Conservation (phyloP, 35 echinoderm and acorn worm species). For the Hemicentrotus pulcherrimus region DNA sequence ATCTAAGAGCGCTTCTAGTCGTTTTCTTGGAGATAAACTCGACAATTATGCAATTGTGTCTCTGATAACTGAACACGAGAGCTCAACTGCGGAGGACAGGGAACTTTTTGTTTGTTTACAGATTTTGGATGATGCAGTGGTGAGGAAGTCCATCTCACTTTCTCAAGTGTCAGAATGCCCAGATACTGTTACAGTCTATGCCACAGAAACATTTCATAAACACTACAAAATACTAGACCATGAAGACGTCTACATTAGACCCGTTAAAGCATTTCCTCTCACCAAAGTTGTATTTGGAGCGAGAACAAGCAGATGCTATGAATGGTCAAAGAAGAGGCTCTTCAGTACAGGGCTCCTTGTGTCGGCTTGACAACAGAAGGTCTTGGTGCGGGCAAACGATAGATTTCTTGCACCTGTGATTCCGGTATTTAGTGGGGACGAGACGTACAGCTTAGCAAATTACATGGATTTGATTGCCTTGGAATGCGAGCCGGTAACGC, state of each 20-base stretch:
- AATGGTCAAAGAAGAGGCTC: constrained; percentile 86
- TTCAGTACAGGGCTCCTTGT: constrained; percentile 97
- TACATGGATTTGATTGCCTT: constrained; percentile 82
- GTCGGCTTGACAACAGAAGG: constrained; percentile 91
- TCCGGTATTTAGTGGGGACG: constrained; percentile 84
- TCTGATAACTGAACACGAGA: constrained; percentile 65
- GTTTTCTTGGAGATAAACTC: constrained; percentile 83
- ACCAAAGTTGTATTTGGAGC: constrained; percentile 97
- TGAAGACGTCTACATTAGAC: constrained; percentile 84
- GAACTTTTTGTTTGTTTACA: constrained; percentile 92
- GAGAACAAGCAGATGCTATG: constrained; percentile 81
- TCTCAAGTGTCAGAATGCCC: constrained; percentile 75
- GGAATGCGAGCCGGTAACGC: constrained; percentile 90
- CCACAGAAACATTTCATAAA: constrained; percentile 79
- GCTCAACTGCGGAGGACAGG: constrained; percentile 52
- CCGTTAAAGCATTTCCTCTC: constrained; percentile 91
- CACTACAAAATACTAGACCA: constrained; percentile 86
- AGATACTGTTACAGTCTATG: constrained; percentile 72
- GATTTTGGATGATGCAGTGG: constrained; percentile 82
- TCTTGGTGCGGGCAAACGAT: constrained; percentile 79
- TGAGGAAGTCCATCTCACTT: constrained; percentile 72
- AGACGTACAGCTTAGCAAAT: constrained; percentile 75
- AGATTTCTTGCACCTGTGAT: constrained; percentile 87
- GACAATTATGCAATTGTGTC: constrained; percentile 83
- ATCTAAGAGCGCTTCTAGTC: constrained; percentile 75